Evolutionary conservation across 2,113 vertebrate species (phyloP).

Genomic region (Oreochromis spilurus): DNA sequence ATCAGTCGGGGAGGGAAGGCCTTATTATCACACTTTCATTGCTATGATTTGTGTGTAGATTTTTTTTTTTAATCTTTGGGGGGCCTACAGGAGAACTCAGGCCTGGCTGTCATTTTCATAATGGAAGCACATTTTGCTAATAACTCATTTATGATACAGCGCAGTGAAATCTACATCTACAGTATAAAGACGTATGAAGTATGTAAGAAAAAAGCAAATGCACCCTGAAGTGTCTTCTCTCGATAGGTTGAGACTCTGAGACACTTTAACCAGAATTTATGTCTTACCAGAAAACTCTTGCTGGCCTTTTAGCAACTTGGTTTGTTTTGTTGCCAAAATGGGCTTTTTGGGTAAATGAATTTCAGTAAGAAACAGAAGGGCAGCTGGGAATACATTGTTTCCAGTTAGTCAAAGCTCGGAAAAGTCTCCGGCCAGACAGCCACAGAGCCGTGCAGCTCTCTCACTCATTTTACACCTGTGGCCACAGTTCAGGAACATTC

Average conservation of each 20-base stretch:
- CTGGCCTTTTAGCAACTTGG: background rate
- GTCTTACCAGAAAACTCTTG: background rate
- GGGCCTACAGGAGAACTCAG: background rate
- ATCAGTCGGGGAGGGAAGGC: rapidly evolving
- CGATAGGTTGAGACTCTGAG: background rate
- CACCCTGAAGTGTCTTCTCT: background rate
- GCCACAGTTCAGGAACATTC: background rate
- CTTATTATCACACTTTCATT: background rate
- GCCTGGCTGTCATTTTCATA: background rate
- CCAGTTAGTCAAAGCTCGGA: background rate
- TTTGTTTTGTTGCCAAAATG: background rate
- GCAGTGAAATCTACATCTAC: background rate
- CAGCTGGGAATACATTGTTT: background rate
- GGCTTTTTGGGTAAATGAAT: background rate
- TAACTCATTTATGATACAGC: background rate
- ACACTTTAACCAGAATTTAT: background rate
- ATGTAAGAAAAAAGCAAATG: background rate
- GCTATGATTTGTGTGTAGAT: background rate
- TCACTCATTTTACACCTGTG: background rate
- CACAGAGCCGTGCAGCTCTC: background rate
- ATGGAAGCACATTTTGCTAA: background rate
- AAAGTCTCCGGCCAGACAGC: background rate
- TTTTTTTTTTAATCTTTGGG: rapidly evolving
- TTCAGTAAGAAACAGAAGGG: background rate
- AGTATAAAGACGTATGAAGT: background rate